A percentile compares a stretch with the other conserved stretches of the same genome.
phyloP scores from a whole-genome alignment of 2,797 vertebrate genomes.

The Loris lydekkerianus region DNA sequence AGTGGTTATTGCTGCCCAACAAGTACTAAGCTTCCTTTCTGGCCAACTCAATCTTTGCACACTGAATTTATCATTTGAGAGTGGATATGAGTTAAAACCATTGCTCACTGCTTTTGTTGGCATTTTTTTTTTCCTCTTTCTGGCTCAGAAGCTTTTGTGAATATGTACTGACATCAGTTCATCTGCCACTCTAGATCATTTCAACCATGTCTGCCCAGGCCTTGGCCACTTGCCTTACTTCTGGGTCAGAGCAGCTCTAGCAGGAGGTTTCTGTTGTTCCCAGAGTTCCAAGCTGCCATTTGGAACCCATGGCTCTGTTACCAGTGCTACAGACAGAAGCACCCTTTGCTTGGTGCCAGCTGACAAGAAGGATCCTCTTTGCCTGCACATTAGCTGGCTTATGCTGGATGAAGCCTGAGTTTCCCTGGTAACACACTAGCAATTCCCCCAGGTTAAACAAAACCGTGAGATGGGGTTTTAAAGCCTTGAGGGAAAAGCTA shows the following conservation, averaged over 20 bases:
- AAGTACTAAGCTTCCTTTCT: neutral
- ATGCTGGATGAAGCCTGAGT: neutral
- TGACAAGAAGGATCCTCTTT: neutral
- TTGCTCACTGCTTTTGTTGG: neutral
- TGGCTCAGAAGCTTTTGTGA: neutral
- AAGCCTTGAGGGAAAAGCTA: neutral
- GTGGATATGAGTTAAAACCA: neutral
- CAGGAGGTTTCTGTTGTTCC: neutral
- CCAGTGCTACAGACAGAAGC: neutral
- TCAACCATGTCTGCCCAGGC: neutral
- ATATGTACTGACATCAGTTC: neutral
- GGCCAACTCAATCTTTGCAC: neutral
- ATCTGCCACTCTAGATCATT: neutral
- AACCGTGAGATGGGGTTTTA: neutral
- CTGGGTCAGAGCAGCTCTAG: neutral
- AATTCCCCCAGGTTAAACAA: neutral
- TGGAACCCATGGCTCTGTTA: neutral
- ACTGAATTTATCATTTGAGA: neutral
- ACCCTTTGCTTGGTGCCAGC: neutral
- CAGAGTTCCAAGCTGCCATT: neutral
- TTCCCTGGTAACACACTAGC: neutral
- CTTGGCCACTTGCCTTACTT: neutral
- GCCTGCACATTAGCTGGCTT: neutral
- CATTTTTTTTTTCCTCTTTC: neutral
- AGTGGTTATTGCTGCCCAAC: neutral